A percentile compares a stretch with the other conserved stretches of the same genome.
Evolutionary conservation across 2,888 invertebrate species (phyloP).

Genomic region (Watsonalla cultraria): DNA sequence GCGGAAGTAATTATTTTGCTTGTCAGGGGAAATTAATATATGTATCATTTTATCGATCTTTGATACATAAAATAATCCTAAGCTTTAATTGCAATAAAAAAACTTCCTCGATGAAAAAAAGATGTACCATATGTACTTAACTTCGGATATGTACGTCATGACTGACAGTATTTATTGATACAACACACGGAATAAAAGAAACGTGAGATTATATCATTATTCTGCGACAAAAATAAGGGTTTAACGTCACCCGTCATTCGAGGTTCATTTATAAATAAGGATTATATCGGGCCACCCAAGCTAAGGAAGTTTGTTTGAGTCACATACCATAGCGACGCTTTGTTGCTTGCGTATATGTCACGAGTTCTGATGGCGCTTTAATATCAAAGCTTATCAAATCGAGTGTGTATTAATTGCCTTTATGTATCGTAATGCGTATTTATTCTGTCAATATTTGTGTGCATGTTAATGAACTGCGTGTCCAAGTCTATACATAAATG

Average conservation of each 20-base stretch:
- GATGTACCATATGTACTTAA: background rate
- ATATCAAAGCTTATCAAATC: too few relatives aligned
- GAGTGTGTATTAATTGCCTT: background rate
- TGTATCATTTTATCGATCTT: too few relatives aligned
- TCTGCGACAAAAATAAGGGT: background rate
- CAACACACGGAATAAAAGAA: background rate
- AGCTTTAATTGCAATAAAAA: too few relatives aligned
- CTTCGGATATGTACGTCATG: background rate
- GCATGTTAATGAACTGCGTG: background rate
- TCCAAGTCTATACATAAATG: background rate
- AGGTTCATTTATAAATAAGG: background rate
- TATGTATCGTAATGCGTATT: background rate
- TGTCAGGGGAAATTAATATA: too few relatives aligned
- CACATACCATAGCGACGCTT: background rate
- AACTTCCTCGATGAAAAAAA: too few relatives aligned
- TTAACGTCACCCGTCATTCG: background rate
- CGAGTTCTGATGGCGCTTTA: background rate
- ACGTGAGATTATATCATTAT: background rate
- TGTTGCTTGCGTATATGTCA: background rate
- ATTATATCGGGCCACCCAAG: background rate
- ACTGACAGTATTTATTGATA: background rate
- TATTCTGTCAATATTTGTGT: background rate
- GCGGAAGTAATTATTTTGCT: too few relatives aligned
- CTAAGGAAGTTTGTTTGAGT: background rate
- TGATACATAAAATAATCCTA: too few relatives aligned